Base-by-base conservation (phyloP, 2,113 vertebrate genomes). In the Hypocryptadius cinnamomeus region DNA sequence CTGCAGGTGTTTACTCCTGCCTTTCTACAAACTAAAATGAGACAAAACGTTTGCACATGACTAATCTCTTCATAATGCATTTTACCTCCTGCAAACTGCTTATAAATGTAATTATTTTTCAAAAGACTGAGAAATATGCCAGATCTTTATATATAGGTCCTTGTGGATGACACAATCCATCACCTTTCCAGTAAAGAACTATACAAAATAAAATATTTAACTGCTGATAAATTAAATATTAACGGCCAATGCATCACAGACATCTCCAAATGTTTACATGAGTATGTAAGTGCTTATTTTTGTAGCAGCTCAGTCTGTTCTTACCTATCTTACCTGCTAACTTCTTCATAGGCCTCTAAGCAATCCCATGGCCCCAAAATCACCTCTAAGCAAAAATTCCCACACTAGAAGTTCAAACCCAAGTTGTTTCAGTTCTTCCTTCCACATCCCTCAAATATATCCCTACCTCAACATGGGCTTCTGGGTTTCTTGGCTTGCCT, bases 161-260 rank as follows among this genome's bases (percentile, higher is more conserved):
- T 91, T 85, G 30, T 33, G 83, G 86, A 77, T 61, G 89, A 93
- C 21, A 60, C 28, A 89, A 81, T 95, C 82, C 44, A 85, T 79
- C 96, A 81, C 68, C 59, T 81, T 91, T 91, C 54, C 70, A 44
- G 89, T 90, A 86, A 93, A 81, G 87, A 89, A 92, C 79, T 68
- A 57, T 35, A 91, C 27, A 90, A 64, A 70, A 95, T 95, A 10
- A 95, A 96, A 95, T 95, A 95, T 94, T 90, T 93, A 91, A 59
- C 88, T 94, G 79, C 72, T 68, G 79, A 85, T 91, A 84, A 91
- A 94, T 97, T 88, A 96, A 94, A 96, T 89, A 95, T 94, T 96
- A 87, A 96, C 15, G 7, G 69, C 15, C 69, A 87, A 84, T 85
- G 79, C 93, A 86, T 95, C 81, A 93, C 83, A 86, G 78, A 91